These are phyloP conservation scores for Cyanoramphus novaezelandiae DNA, from an alignment of 2,113 vertebrate species.

Conservation along the genomic window DNA sequence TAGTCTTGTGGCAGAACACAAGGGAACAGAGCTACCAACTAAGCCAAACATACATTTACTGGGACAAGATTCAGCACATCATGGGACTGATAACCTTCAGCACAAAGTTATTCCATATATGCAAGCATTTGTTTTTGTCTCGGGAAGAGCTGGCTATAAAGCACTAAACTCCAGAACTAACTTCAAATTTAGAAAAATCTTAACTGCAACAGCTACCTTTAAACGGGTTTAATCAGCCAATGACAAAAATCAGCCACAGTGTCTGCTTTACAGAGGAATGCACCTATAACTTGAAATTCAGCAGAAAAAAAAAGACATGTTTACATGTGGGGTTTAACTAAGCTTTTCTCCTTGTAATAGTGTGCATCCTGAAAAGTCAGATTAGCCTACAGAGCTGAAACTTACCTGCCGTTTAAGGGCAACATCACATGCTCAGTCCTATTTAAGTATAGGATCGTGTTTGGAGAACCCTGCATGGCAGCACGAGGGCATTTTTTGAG, in stretches of 20 bases:
- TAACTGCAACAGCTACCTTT: neutral
- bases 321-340: neutral
- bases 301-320: fast-evolving
- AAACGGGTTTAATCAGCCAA: neutral
- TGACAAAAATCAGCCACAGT: neutral
- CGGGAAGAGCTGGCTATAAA: neutral
- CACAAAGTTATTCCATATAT: neutral
- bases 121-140: neutral
- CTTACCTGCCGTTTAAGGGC: neutral
- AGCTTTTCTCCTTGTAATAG: neutral
- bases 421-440: neutral
- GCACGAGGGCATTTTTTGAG: neutral
- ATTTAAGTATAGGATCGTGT: neutral
- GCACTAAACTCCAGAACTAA: neutral
- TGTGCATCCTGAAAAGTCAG: neutral
- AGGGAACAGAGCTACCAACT: neutral
- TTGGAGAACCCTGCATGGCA: neutral
- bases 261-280: neutral
- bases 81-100: neutral
- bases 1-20: neutral
- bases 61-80: neutral
- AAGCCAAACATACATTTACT: neutral
- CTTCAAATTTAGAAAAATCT: neutral
- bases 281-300: neutral
- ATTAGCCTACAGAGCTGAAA: neutral